Evolutionary conservation across 1,140 invertebrate species (phyloP).

Genomic region (Euglossa dilemma): DNA sequence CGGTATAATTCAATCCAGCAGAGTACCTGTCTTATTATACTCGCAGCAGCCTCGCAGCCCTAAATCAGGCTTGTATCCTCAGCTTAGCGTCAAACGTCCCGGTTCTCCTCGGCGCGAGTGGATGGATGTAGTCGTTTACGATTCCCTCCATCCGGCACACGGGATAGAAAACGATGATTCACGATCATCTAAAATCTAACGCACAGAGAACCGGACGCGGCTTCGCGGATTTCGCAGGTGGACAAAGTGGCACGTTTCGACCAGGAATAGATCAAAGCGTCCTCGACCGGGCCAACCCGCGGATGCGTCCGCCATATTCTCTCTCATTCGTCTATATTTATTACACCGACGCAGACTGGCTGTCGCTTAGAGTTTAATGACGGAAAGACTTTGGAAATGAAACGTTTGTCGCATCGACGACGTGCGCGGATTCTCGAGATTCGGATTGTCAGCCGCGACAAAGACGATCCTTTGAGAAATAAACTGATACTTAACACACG

Average conservation of each 20-base stretch:
- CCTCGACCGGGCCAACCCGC: slow-evolving; percentile 36
- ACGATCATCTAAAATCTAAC: slow-evolving; percentile 37
- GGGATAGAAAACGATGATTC: slow-evolving; percentile 48
- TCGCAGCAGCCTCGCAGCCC: neutral
- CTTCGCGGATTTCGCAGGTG: slow-evolving; percentile 69
- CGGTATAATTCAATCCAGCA: too few relatives aligned
- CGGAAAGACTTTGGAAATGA: slow-evolving; percentile 43
- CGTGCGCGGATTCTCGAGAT: slow-evolving; percentile 7
- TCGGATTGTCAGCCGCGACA: neutral
- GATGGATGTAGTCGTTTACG: slow-evolving; percentile 13
- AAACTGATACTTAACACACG: neutral
- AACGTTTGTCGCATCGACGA: slow-evolving; percentile 42
- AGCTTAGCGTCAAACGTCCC: neutral
- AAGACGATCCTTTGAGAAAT: neutral
- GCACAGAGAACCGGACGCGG: slow-evolving; percentile 42
- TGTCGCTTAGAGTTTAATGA: slow-evolving; percentile 53
- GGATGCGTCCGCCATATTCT: slow-evolving; percentile 56
- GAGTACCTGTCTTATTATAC: neutral
- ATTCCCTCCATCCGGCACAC: neutral
- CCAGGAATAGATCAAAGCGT: slow-evolving; percentile 65
- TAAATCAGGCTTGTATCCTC: slow-evolving; percentile 2
- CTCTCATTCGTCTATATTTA: slow-evolving; percentile 61
- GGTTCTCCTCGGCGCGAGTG: neutral
- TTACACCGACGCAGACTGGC: slow-evolving; percentile 58
- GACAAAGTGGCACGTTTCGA: slow-evolving; percentile 44